phyloP scores from a whole-genome alignment of 2,797 vertebrate species.

The Periophthalmus magnuspinnatus region DNA sequence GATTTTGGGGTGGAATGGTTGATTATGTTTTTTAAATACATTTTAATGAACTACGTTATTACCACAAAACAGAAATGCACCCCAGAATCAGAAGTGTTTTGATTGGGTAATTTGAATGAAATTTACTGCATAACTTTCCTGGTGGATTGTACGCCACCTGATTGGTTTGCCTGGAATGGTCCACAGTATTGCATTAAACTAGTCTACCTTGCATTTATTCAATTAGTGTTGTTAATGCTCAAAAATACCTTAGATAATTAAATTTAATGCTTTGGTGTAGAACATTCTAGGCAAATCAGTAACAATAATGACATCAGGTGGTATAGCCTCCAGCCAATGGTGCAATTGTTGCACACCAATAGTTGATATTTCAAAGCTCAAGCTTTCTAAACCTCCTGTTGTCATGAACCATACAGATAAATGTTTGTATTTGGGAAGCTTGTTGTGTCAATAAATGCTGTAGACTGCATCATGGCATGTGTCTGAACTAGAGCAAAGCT shows the following conservation, averaged over 20 bases:
- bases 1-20: conserved; percentile 6
- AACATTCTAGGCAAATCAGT: not conserved
- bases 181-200: not conserved
- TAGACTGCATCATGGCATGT: conserved; percentile 67
- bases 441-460: conserved; percentile 33
- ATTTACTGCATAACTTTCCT: not conserved
- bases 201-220: not conserved
- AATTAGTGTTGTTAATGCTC: not conserved
- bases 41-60: not conserved
- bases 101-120: not conserved
- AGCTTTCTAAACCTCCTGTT: conserved; percentile 52
- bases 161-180: not conserved
- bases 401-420: not conserved
- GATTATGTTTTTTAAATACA: not conserved
- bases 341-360: not conserved
- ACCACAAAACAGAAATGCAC: not conserved
- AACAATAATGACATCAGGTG: not conserved
- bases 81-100: not conserved
- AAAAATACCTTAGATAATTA: not conserved
- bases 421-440: conserved; percentile 57
- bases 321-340: not conserved
- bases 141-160: not conserved
- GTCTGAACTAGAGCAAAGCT: conserved; percentile 54
- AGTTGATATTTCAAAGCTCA: not conserved
- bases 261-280: not conserved